Evolutionary conservation across 2,888 invertebrate species (phyloP), one percentile per base, ranked within the genome.

Genomic region (Galerucella pusilla): DNA sequence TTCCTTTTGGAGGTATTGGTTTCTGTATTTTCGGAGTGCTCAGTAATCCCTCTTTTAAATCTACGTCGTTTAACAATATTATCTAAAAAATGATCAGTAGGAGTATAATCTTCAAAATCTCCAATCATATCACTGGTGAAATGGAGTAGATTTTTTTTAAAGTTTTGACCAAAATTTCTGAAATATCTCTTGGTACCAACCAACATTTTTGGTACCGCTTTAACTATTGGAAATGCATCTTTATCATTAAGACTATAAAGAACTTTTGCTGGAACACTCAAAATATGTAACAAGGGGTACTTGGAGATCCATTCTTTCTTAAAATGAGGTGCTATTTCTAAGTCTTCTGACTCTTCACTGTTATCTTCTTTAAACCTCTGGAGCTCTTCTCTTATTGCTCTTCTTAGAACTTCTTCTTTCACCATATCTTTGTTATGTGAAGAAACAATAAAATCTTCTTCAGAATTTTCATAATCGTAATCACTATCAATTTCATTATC

Each of bases 221-320:
- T 80, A 16, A 87, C 78, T 6, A 87, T 81, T 11, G 87, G 87
- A 25, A 77, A 77, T 1, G 84, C 76, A 25, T 85, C 83, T 57
- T 84, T 80, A 49, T 82, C 81, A 59, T 85, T 81, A 25, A 87
- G 81, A 60, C 85, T 83, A 63, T 81, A 81, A 14, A 86, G 68
- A 63, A 86, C 79, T 67, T 83, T 80, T 20, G 86, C 79, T 0
- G 88, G 88, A 2, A 86, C 81, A 35, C 84, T 85, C 9, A 87
- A 65, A 9, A 87, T 70, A 67, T 84, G 82, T 35, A 84, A 81
- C 6, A 87, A 76, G 0, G 87, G 87, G 54, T 84, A 84, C 7
- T 84, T 82, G 0, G 85, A 84, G 2, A 65, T 46, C 64, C 64
- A 73, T 46, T 28, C 66, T 49, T 16, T 66, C 52, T 57, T 75